Percentiles rank a stretch among this genome's conserved stretches.
These are phyloP conservation scores for Strongylocentrotus purpuratus DNA, from an alignment of 35 echinoderm and acorn worm species.

Conservation along the genomic window DNA sequence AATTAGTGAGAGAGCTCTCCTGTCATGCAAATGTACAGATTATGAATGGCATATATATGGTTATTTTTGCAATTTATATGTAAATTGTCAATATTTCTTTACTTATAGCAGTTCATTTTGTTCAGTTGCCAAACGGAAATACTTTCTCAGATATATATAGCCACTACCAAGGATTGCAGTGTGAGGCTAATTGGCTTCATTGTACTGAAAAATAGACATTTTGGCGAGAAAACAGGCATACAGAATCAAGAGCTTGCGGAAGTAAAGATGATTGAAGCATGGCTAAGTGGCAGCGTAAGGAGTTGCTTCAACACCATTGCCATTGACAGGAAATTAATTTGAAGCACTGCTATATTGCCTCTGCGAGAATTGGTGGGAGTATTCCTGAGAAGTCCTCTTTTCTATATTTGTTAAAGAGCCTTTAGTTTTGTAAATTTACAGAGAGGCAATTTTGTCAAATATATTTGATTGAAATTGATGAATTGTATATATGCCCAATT, in stretches of 20 bases:
- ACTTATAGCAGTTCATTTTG: not conserved
- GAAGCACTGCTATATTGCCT: not conserved
- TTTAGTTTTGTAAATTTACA: no score
- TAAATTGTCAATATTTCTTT: no score
- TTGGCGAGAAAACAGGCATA: not conserved
- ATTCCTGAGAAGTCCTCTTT: no score
- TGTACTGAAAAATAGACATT: not conserved
- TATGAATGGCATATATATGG: no score
- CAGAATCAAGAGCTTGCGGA: not conserved
- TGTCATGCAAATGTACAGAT: not conserved
- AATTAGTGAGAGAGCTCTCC: not conserved
- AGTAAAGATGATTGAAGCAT: not conserved
- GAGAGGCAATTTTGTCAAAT: no score
- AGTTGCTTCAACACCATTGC: not conserved
- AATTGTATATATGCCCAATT: no score
- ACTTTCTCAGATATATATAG: not conserved
- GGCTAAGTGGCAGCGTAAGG: not conserved
- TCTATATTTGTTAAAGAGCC: no score
- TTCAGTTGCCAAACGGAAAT: not conserved
- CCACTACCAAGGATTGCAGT: not conserved
- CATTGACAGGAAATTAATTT: not conserved
- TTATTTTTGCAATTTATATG: no score
- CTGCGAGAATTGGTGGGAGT: not conserved
- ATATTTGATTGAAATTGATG: no score
- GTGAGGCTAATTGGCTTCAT: not conserved